These are phyloP conservation scores for Globodera rostochiensis DNA, from an alignment of 1,140 invertebrate genomes.

Conservation along the genomic window DNA sequence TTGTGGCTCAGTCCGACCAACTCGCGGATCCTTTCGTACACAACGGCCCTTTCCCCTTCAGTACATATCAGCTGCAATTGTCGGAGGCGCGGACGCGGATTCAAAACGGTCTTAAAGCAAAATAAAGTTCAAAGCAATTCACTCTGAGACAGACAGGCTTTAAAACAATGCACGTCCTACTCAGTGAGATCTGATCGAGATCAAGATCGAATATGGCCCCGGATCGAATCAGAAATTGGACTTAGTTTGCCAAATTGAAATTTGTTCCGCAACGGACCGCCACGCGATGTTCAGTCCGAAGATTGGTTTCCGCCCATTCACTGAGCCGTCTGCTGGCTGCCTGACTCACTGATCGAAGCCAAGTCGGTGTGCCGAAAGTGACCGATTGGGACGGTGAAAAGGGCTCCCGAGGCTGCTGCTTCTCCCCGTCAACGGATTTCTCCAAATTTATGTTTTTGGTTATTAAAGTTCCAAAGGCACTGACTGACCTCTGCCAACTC, in stretches of 20 bases:
- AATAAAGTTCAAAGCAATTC: not conserved
- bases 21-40: constrained; percentile 34
- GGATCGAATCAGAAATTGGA: no score
- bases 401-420: not conserved
- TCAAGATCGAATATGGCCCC: no score
- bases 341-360: constrained; percentile 33
- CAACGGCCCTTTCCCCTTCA: constrained; percentile 38
- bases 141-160: no score
- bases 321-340: constrained; percentile 31
- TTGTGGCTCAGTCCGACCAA: constrained; percentile 35
- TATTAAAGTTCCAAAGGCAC: no score
- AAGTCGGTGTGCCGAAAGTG: not conserved
- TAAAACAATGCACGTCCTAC: no score
- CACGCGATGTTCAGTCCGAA: constrained; percentile 42
- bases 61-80: constrained; percentile 52
- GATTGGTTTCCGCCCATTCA: constrained; percentile 45
- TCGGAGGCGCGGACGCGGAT: constrained; percentile 46
- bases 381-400: not conserved
- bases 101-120: constrained; percentile 35
- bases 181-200: no score
- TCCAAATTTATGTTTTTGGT: no score
- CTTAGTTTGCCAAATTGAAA: no score
- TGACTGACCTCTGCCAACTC: no score
- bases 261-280: constrained; percentile 26
- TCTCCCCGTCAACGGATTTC: not conserved